These are phyloP conservation scores for Orcinus orca DNA, from an alignment of 2,113 vertebrate genomes.

Conservation along the genomic window DNA sequence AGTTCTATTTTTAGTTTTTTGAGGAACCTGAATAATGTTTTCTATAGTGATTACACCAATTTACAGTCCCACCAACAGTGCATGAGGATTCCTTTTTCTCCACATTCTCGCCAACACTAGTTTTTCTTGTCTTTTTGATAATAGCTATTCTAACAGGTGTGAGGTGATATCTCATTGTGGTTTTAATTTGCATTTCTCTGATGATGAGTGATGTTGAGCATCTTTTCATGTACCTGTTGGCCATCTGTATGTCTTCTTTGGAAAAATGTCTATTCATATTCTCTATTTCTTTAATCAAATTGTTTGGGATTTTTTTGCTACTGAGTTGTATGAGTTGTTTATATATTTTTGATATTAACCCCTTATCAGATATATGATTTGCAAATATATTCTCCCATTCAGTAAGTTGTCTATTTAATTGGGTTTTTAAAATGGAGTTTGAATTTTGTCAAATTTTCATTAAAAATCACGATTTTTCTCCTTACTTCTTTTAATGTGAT, in stretches of 20 bases:
- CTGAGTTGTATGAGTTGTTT: background rate
- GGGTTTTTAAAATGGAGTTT: background rate
- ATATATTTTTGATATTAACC: background rate
- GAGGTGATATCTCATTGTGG: background rate
- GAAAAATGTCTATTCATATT: background rate
- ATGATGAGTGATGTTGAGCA: background rate
- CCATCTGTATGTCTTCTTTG: background rate
- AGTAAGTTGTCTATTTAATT: background rate
- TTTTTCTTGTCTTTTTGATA: background rate
- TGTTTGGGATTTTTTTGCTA: background rate
- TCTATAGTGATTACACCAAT: background rate
- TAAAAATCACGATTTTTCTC: background rate
- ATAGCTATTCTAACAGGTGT: background rate
- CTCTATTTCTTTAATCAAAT: background rate
- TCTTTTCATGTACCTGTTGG: background rate
- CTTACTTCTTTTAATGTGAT: background rate
- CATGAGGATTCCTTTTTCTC: background rate
- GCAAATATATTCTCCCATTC: background rate
- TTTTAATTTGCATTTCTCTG: background rate
- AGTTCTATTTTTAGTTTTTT: background rate
- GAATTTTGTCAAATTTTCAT: background rate
- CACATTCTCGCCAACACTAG: background rate
- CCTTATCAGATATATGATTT: background rate
- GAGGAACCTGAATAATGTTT: background rate
- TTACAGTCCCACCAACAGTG: background rate